Conservation (phyloP, 2,888 invertebrate species). For the Sarcophaga variegata region DNA sequence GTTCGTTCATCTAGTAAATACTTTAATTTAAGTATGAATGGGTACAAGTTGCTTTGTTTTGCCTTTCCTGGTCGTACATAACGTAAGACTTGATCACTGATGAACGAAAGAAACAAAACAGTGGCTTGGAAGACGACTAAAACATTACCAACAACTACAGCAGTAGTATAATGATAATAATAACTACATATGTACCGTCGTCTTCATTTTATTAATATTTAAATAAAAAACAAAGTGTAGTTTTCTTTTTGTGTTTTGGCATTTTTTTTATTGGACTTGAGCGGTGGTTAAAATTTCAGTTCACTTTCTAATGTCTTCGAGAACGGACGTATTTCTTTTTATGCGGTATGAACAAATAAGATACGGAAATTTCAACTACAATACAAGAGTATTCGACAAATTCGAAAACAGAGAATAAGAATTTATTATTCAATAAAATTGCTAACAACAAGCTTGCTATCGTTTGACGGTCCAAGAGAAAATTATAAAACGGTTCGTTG, state of each 20-base stretch:
- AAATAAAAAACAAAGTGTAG: constrained; percentile 34
- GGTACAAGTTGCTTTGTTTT: not conserved
- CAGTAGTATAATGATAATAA: constrained; percentile 27
- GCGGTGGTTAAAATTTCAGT: constrained; percentile 73
- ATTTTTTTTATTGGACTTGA: constrained; percentile 38
- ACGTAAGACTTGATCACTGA: constrained; percentile 41
- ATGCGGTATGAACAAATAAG: not conserved
- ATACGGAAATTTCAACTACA: not conserved
- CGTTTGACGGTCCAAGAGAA: not conserved
- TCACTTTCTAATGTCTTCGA: constrained; percentile 79
- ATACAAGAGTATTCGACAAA: constrained; percentile 22
- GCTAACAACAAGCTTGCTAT: not conserved
- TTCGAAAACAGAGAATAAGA: constrained; percentile 20
- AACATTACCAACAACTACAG: constrained; percentile 6
- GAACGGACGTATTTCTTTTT: constrained; percentile 76
- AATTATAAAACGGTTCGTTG: not conserved
- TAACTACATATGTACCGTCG: not conserved
- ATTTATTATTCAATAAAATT: constrained; percentile 15
- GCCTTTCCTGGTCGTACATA: not conserved
- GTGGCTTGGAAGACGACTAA: constrained; percentile 47
- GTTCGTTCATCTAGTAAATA: constrained; percentile 15
- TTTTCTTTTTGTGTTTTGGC: constrained; percentile 52
- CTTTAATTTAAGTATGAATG: constrained; percentile 29
- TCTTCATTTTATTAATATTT: not conserved
- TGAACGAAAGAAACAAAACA: constrained; percentile 11